Base-by-base conservation (phyloP, 1,140 invertebrate species). In the Zaprionus lachaisei region DNA sequence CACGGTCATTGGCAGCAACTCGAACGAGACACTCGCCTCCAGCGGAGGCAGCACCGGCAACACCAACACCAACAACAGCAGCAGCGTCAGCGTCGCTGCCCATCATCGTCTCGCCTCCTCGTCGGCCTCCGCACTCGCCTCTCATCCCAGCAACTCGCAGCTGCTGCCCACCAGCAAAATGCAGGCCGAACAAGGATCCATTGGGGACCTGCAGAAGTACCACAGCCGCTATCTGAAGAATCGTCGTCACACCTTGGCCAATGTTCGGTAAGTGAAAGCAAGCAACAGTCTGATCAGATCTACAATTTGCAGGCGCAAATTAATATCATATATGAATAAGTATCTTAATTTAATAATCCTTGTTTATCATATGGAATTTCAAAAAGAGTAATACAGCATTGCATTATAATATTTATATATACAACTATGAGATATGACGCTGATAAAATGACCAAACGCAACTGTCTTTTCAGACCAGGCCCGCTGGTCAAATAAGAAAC, bases 161-260 rank as follows among this genome's bases (percentile, higher is more conserved):
- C 84, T 93, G 85, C 92, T 90, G 72, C 94, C 94, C 68, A 81
- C 81, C 72, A 81, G 61, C 81, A 97, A 94, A 93, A 97, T 97
- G 97, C 97, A 97, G 94, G 97, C 96, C 63, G 97, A 97, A 93
- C 96, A 97, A 92, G 97, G 97, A 47, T 96, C 96, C 93, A 97
- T 97, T 91, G 96, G 96, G 54, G 96, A 97, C 91, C 94, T 97
- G 66, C 96, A 97, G 83, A 96, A 96, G 82, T 97, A 97, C 92
- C 97, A 97, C 91, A 97, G 96, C 83, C 93, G 96, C 79, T 96
- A 96, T 93, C 95, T 97, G 64, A 95, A 96, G 92, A 97, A 96
- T 84, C 94, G 97, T 26, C 94, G 97, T 47, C 97, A 97, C 92
- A 97, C 97, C 5, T 94, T 97, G 79, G 97, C 97, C 64, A 97